Evolutionary conservation across 64 coral and sea anemone genomes (phyloP).

Genomic region (Astreopora myriophthalma): DNA sequence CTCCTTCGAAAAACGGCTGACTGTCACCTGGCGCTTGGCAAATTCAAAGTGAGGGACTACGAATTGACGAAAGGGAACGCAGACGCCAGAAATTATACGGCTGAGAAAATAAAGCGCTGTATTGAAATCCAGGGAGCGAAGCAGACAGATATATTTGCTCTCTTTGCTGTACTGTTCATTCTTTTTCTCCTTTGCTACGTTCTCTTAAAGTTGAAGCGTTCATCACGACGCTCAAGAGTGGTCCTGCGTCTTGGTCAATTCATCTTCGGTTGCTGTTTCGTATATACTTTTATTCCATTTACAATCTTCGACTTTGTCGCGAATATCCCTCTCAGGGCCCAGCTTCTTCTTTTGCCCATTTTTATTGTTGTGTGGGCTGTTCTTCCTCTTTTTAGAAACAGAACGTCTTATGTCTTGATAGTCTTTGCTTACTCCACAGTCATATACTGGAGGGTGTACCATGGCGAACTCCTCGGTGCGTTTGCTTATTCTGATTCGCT

Average conservation of each 20-base stretch:
- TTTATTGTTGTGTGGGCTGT: slow-evolving; percentile 46
- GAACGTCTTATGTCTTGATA: slow-evolving; percentile 34
- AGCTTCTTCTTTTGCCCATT: slow-evolving; percentile 18
- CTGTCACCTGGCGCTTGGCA: slow-evolving; percentile 29
- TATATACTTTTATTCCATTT: slow-evolving; percentile 64
- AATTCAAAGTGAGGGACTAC: no score
- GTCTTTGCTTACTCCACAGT: slow-evolving; percentile 67
- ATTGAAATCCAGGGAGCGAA: no score
- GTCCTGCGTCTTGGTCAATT: neutral
- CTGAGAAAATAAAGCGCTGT: no score
- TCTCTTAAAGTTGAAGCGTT: no score
- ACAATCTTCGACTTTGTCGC: slow-evolving; percentile 62
- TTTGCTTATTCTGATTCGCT: neutral
- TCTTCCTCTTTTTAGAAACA: slow-evolving; percentile 61
- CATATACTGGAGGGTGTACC: slow-evolving; percentile 69
- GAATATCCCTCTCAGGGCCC: slow-evolving; percentile 51
- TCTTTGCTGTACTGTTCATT: no score
- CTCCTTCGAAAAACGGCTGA: slow-evolving; percentile 22
- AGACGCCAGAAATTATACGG: no score
- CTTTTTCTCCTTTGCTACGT: no score
- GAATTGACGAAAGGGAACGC: no score
- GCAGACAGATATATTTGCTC: no score
- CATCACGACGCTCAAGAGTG: no score
- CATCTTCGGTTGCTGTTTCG: slow-evolving; percentile 31
- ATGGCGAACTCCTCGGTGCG: slow-evolving; percentile 14